Percentiles rank a stretch among this genome's conserved stretches.
phyloP scores from a whole-genome alignment of 2,113 vertebrate genomes.

The Callopanchax toddi region DNA sequence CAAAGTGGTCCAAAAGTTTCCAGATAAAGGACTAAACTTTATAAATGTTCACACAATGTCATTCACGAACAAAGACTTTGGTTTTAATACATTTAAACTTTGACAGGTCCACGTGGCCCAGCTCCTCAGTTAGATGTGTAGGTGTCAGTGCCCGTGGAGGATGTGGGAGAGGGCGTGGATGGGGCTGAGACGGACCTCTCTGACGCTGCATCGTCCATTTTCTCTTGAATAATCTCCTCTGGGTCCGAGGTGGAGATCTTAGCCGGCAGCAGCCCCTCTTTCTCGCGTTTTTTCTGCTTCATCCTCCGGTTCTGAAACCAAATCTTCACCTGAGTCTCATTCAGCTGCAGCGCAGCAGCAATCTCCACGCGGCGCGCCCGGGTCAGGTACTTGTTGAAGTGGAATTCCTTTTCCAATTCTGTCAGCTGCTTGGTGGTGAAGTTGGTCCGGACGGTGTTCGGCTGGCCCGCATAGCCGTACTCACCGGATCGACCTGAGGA shows the following conservation, averaged over 20 bases:
- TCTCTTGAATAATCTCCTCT: constrained; percentile 84
- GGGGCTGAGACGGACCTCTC: constrained; percentile 91
- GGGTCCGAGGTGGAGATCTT: constrained; percentile 82
- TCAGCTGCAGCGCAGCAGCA: constrained; percentile 93
- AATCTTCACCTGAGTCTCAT: constrained; percentile 99
- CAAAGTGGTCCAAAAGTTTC: constrained; percentile 31
- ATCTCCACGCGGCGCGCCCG: constrained; percentile 95
- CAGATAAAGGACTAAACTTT: constrained; percentile 50
- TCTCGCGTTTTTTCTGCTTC: constrained; percentile 99
- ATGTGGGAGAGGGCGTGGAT: constrained; percentile 88
- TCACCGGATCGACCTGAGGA: constrained; percentile 91
- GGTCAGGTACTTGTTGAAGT: constrained; percentile 99
- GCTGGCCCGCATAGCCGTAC: constrained; percentile 92
- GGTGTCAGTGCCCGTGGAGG: constrained; percentile 83
- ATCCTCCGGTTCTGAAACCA: constrained; percentile 99
- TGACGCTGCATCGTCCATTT: constrained; percentile 87
- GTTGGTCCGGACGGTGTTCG: constrained; percentile 95
- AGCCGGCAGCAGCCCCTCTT: constrained; percentile 88
- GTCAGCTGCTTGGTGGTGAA: constrained; percentile 98
- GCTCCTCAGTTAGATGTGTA: constrained; percentile 84
- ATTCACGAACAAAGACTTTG: constrained; percentile 31
- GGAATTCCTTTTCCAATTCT: constrained; percentile 97
- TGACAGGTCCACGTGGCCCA: constrained; percentile 27
- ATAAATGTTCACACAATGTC: constrained; percentile 26
- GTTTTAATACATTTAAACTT: constrained; percentile 37